Base-by-base conservation (phyloP, 2,113 vertebrate genomes). In the Cromileptes altivelis region DNA sequence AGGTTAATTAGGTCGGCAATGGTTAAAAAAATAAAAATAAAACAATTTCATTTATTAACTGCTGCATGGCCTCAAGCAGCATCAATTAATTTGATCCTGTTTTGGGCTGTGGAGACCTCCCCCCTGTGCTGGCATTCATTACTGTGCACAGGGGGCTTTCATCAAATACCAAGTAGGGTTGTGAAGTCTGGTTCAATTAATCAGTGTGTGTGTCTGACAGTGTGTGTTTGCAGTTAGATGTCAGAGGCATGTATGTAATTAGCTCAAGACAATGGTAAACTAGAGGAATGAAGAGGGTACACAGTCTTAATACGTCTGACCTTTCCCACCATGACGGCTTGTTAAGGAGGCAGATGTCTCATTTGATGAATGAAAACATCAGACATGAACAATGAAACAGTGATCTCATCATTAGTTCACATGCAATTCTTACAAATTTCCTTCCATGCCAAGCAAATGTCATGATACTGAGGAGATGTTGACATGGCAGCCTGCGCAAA, bases 1-100 rank as follows among this genome's bases (percentile, higher is more conserved):
- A 86, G 89, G 88, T 91, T 94, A 91, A 94, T 94, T 92, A 88
- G 85, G 74, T 85, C 60, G 53, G 60, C 78, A 85, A 78, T 81
- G 49, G 69, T 70, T 70, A 12, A 49, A 68, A 80, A 55, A 75
- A 56, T 27, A 47, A 13, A 8, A 27, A 33, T 27, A 62, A 63
- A 81, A 55, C 49, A 78, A n/a, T 77, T 58, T 47, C 3, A 63
- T 91, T 81, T 89, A 55, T 80, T 84, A 74, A 77, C 68, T 78
- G 75, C 15, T 70, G 50, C 33, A 45, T 45, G 11, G 33, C 58
- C 80, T 80, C 77, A 76, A 89, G 81, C 80, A 70, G 82, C 79
- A 84, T 92, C 82, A 94, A 89, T 91, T 82, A 88, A 85, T 94
- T 92, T 91, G 64, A 78, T 86, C 45, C 53, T 81, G 55, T 82